phyloP scores from a whole-genome alignment of 2,888 invertebrate species.

The Proisotoma minuta region DNA sequence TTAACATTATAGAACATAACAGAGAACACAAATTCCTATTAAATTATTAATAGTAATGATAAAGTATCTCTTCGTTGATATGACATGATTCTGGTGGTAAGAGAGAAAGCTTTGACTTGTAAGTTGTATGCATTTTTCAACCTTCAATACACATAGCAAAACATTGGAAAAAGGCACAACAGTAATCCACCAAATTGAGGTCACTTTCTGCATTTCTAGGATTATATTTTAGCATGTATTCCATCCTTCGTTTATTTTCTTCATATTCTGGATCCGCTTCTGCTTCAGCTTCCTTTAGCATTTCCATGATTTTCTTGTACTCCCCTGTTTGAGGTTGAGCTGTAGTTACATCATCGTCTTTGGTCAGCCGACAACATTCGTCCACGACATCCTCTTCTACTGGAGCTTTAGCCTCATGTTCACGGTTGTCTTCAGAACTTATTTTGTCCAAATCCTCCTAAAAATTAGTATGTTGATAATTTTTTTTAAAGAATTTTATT shows the following conservation, averaged over 20 bases:
- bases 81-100: too few relatives aligned
- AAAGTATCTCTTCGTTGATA: too few relatives aligned
- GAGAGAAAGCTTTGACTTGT: too few relatives aligned
- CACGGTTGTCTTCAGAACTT: neutral
- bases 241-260: slow-evolving; percentile 1
- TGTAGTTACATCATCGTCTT: neutral
- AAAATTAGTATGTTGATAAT: neutral
- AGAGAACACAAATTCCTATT: too few relatives aligned
- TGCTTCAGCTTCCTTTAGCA: slow-evolving; percentile 7
- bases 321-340: slow-evolving; percentile 6
- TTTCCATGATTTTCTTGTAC: slow-evolving; percentile 8
- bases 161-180: slow-evolving; percentile 6
- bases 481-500: too few relatives aligned
- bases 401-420: neutral
- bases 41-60: too few relatives aligned
- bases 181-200: slow-evolving; percentile 2
- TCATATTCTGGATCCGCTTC: slow-evolving; percentile 4
- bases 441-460: neutral
- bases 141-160: slow-evolving; percentile 10
- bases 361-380: neutral
- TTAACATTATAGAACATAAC: too few relatives aligned
- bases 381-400: slow-evolving; percentile 1
- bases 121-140: too few relatives aligned
- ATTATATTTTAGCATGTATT: slow-evolving; percentile 4
- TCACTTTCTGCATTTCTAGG: slow-evolving; percentile 1